Evolutionary conservation across 2,888 invertebrate genomes (phyloP), one percentile per base, ranked within the genome.

Genomic region (Glyphotaelius pellucidus): DNA sequence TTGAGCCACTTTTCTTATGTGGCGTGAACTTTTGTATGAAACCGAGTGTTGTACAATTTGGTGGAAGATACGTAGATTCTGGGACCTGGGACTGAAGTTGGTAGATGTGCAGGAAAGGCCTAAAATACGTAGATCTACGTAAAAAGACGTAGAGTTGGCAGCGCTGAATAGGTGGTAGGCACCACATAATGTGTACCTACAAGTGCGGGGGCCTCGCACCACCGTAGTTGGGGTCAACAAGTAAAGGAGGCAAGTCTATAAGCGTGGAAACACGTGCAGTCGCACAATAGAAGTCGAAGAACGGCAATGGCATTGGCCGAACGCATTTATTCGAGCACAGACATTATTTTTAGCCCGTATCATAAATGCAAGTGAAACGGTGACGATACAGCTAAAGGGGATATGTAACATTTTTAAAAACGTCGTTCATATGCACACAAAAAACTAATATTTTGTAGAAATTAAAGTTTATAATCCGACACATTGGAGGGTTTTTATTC

Each of bases 241-340:
- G 30, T 19, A 88, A 88, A 88, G 88, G 88, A 88, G 67, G 88
- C 88, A 88, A 31, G 67, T 88, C 52, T 88, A 67, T 67, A 42
- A 67, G n/a, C 67, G 67, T 67, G 25, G n/a, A 67, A 67, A 67
- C 67, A 67, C 67, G 67, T 67, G 67, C 67, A n/a, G 67, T 4
- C 67, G n/a, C 25, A 67, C 67, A 67, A 67, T 67, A 67, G 25
- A 67, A 67, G 25, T 25, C 67, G 47, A 47, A n/a, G 67, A 52
- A 67, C 67, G 67, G 67, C 67, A 67, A 67, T 67, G 67, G 67
- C 67, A 67, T 67, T 67, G 67, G 67, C 67, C 67, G 67, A 67
- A 67, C 67, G 67, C 67, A 67, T 67, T 67, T 67, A 67, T 67
- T 67, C 67, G 25, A 67, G 67, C n/a, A n/a, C 9, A 67, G 67